Base-by-base conservation (phyloP, 2,113 vertebrate species). In the Phoenicopterus ruber region DNA sequence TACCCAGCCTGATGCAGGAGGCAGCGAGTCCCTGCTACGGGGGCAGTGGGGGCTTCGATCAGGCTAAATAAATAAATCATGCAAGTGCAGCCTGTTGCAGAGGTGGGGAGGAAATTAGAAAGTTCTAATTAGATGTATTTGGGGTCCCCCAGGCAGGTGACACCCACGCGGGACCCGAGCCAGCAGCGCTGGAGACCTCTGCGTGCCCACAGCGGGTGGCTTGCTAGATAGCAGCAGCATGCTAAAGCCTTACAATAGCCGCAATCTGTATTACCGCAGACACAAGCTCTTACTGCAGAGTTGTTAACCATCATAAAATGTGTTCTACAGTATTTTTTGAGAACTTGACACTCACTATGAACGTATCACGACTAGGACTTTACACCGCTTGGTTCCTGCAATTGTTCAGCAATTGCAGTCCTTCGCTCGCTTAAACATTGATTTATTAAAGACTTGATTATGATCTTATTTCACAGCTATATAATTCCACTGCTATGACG, bases 391-490 rank as follows among this genome's bases (percentile, higher is more conserved):
- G 42, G 26, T 63, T 87, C 61, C 78, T 88, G 61, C 24, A 72
- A 44, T 46, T 87, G 87, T 73, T 76, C 52, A 38, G 86, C 38
- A 62, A 58, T 36, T 47, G 34, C 80, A 66, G 47, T 77, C 28
- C 31, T 72, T 95, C 47, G 34, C 34, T 86, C 1, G 2, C 57
- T 93, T 82, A 58, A 90, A 81, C 18, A 15, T 10, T 90, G 71
- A 93, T 94, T 96, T 94, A 91, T 82, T 91, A 62, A 90, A 77
- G 46, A 61, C 31, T 87, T 86, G 49, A 80, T 97, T 86, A 70
- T 73, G 84, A 66, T 66, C 50, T 94, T 85, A 54, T 73, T 95
- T 97, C 67, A 52, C 78, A 94, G 58, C 58, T 88, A 71, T 72
- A 11, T 67, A 91, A 90, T 80, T 93, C 71, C n/a, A 70, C 50